Conservation (phyloP, 2,113 vertebrate genomes). For the Cnemophilus loriae region DNA sequence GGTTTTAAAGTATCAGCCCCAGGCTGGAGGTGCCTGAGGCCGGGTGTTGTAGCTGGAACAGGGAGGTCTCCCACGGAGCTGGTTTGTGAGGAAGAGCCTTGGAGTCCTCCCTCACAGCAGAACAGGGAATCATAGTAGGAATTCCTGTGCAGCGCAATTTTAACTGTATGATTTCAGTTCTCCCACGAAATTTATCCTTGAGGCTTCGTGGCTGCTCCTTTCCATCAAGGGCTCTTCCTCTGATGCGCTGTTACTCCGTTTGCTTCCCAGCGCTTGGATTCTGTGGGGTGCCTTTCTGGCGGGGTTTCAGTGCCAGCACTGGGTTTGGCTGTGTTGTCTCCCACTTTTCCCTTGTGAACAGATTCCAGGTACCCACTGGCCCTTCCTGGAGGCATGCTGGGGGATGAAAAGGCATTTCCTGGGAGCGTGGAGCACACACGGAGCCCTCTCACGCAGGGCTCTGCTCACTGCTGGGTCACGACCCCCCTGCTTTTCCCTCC, state of each 20-base stretch:
- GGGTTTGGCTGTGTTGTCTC: not conserved
- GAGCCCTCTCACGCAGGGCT: fast-evolving
- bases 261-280: not conserved
- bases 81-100: fast-evolving
- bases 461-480: not conserved
- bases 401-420: fast-evolving
- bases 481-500: fast-evolving
- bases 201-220: not conserved
- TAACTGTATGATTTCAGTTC: not conserved
- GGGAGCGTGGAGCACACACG: fast-evolving
- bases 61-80: not conserved
- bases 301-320: fast-evolving
- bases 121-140: fast-evolving
- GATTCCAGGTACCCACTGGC: not conserved
- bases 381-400: not conserved
- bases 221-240: not conserved
- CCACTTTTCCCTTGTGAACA: not conserved
- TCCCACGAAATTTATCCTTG: fast-evolving
- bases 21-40: not conserved
- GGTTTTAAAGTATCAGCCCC: not conserved
- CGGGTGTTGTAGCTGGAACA: fast-evolving
- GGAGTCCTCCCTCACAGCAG: not conserved
- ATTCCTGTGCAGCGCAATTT: not conserved
- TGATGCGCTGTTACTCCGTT: fast-evolving
- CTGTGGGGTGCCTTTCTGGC: fast-evolving